A percentile compares a stretch with the other conserved stretches of the same genome.
Conservation (phyloP, 2,797 vertebrate species). For the Craterocephalus amniculus region DNA sequence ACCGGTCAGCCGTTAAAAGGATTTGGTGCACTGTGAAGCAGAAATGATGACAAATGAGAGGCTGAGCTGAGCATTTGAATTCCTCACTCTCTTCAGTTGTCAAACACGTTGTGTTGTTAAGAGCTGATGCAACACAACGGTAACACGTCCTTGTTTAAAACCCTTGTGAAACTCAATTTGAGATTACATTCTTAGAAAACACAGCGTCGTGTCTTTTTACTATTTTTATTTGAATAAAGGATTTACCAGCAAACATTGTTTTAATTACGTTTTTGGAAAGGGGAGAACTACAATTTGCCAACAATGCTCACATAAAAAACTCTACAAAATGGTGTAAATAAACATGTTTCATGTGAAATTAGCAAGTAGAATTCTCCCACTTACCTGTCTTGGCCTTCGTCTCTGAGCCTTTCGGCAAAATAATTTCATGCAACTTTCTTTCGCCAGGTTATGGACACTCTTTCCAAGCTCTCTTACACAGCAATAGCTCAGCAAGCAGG, state of each 20-base stretch:
- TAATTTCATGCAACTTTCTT: constrained; percentile 8
- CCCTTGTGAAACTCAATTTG: neutral
- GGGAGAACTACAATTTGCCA: neutral
- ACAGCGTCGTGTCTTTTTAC: neutral
- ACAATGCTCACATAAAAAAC: neutral
- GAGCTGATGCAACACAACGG: too few relatives aligned
- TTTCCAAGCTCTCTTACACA: constrained; percentile 90
- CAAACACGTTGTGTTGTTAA: too few relatives aligned
- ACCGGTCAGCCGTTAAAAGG: neutral
- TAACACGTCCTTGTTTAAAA: too few relatives aligned
- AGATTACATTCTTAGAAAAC: neutral
- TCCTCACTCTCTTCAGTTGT: neutral
- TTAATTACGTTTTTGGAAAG: neutral
- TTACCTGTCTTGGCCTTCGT: too few relatives aligned
- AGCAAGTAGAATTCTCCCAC: neutral
- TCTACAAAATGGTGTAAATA: neutral
- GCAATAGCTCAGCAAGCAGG: constrained; percentile 84
- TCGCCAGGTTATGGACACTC: constrained; percentile 91
- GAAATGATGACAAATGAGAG: neutral
- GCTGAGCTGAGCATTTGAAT: neutral
- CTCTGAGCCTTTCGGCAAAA: neutral
- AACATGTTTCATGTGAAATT: neutral
- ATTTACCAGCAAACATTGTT: neutral
- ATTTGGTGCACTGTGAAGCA: neutral
- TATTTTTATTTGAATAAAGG: neutral